Evolutionary conservation across 2,888 invertebrate genomes (phyloP).

Genomic region (Colostygia pectinataria): DNA sequence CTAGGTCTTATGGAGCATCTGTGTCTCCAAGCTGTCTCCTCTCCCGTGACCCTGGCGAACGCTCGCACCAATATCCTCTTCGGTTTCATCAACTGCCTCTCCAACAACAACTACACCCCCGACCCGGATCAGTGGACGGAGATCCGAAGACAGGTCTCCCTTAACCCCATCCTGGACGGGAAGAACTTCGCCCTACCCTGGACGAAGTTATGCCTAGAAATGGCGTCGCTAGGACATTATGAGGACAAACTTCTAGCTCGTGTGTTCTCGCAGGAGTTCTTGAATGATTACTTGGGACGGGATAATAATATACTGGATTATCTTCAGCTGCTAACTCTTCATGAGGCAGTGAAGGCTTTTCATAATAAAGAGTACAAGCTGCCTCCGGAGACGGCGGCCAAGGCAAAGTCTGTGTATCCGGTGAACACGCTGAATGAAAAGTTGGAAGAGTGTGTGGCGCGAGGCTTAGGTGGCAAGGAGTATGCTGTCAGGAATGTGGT

Average conservation of each 20-base stretch:
- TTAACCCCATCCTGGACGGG: constrained; percentile 61
- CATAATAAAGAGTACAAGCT: constrained; percentile 67
- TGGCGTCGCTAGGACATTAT: constrained; percentile 84
- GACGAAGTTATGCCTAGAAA: constrained; percentile 79
- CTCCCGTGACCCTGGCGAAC: constrained; percentile 61
- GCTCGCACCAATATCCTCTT: constrained; percentile 69
- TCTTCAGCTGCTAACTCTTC: constrained; percentile 76
- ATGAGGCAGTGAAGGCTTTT: constrained; percentile 79
- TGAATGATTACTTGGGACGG: constrained; percentile 61
- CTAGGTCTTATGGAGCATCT: constrained; percentile 83
- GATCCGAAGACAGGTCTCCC: constrained; percentile 67
- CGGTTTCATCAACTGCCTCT: constrained; percentile 79
- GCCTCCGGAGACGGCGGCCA: constrained; percentile 58
- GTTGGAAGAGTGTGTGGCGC: constrained; percentile 72
- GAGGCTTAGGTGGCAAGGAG: constrained; percentile 81
- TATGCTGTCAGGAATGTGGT: constrained; percentile 79
- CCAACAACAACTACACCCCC: constrained; percentile 84
- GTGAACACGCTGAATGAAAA: constrained; percentile 57
- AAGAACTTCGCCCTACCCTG: constrained; percentile 72
- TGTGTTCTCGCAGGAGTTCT: constrained; percentile 77
- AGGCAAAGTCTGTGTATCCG: constrained; percentile 57
- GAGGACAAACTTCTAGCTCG: constrained; percentile 76
- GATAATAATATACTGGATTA: constrained; percentile 70
- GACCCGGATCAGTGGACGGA: constrained; percentile 71
- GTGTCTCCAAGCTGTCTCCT: constrained; percentile 67